A percentile compares a stretch with the other conserved stretches of the same genome.
Evolutionary conservation across 2,113 vertebrate genomes (phyloP).

Genomic region (Malurus elegans): DNA sequence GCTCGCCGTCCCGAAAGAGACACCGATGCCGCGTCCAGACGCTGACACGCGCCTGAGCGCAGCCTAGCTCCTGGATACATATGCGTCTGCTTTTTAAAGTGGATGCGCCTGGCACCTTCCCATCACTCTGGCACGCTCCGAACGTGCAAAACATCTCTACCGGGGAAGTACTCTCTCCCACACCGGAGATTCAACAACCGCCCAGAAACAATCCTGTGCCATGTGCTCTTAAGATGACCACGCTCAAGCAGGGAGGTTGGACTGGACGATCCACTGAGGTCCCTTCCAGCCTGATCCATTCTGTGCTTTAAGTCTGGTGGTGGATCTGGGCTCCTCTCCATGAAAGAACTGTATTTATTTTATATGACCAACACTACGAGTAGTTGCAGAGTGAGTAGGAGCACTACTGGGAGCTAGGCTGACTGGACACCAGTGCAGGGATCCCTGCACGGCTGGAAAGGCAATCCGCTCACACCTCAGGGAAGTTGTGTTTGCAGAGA

Average conservation of each 20-base stretch:
- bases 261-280: not conserved
- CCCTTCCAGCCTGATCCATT: not conserved
- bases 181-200: too few species aligned
- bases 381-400: fast-evolving
- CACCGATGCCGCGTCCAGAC: fast-evolving
- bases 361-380: fast-evolving
- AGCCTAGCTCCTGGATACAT: not conserved
- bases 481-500: fast-evolving
- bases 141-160: fast-evolving
- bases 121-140: fast-evolving
- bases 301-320: not conserved
- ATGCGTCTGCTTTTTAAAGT: not conserved
- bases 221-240: not conserved
- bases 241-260: not conserved
- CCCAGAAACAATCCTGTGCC: not conserved
- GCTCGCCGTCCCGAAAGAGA: fast-evolving
- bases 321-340: not conserved
- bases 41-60: fast-evolving
- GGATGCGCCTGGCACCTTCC: fast-evolving
- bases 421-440: fast-evolving
- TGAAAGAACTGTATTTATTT: fast-evolving
- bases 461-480: not conserved
- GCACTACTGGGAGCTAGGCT: not conserved
- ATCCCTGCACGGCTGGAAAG: not conserved
- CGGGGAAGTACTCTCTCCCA: not conserved